Base-by-base conservation (phyloP, 2,113 vertebrate species). In the Ceyx margarethae region DNA sequence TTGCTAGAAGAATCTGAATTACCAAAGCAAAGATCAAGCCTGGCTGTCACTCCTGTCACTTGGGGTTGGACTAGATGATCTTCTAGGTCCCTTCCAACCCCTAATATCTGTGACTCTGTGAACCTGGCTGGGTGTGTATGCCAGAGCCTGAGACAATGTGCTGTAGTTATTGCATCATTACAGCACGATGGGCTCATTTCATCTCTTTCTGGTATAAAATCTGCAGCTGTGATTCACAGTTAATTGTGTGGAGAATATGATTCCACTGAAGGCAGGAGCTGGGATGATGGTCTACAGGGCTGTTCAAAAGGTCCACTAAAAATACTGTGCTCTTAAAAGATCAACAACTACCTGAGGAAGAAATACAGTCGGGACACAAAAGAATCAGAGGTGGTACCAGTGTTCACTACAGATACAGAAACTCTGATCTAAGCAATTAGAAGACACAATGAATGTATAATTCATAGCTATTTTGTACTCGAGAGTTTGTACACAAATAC, bases 401-500 rank as follows among this genome's bases (percentile, higher is more conserved):
- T 17, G 50, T 35, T 71, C 84, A 85, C 58, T 57, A 8, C 8
- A 92, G 78, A 58, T 48, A 25, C 43, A 78, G 11, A 78, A 81
- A 72, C 61, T 19, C 60, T 65, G 40, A 71, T 81, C 68, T 67
- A 56, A 93, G 58, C 77, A 93, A 84, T 91, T 48, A 92, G 75
- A 46, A 92, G 37, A 65, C 40, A 78, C 50, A 61, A 60, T 31
- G 25, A 91, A 90, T 58, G 56, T 61, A 58, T 71, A 81, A 50
- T 29, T 81, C 81, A 58, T 31, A 87, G 67, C 21, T 56, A 81
- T 25, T 89, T 92, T 87, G 73, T 75, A 79, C 58, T 57, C 74
- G 28, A 69, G 79, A 84, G 64, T 91, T 90, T 90, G 62, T 87
- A 90, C 88, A 86, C 91, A 87, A 91, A 91, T 58, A 69, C 48